Base-by-base conservation (phyloP, 2,113 vertebrate genomes). In the Pogonocichla stellata region DNA sequence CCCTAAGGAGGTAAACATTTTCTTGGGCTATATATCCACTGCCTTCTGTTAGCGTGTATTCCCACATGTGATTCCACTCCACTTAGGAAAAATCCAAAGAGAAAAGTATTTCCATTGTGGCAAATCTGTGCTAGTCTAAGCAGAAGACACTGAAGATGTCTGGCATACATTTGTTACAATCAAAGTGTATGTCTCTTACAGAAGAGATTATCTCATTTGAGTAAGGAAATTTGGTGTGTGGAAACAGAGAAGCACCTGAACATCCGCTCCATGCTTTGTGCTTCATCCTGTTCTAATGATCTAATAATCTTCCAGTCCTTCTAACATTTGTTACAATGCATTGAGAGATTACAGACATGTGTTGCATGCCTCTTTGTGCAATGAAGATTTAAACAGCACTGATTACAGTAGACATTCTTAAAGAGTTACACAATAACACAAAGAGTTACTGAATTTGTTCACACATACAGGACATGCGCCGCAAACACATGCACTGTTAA, bases 401-500 rank as follows among this genome's bases (percentile, higher is more conserved):
- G 53, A 78, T 83, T 85, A 65, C 19, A 78, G 24, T 16, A 64
- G 77, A 67, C 5, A 56, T 14, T 79, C 33, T 51, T 57, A 47
- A 86, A 71, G 56, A 90, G 77, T n/a, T 50, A 43, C 23, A 69
- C 29, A 42, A 22, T 57, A 89, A 58, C 61, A 81, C 61, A 85
- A 64, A 82, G 12, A 42, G 28, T 25, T 80, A 36, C 25, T 81
- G 48, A 84, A 79, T 86, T 91, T 60, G 36, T 84, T 92, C 69
- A 64, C 25, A 28, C 6, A 42, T 40, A 36, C 14, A 57, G 12
- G 78, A 72, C 57, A 47, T 18, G 23, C 0, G 0, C 20, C 4
- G 7, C 31, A 85, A 89, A 82, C 42, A 58, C 45, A 53, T 6
- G 20, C 36, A 80, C 26, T 73, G 54, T 34, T 69, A 67, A 85